phyloP scores from a whole-genome alignment of 2,113 vertebrate genomes.

The Osmerus eperlanus region DNA sequence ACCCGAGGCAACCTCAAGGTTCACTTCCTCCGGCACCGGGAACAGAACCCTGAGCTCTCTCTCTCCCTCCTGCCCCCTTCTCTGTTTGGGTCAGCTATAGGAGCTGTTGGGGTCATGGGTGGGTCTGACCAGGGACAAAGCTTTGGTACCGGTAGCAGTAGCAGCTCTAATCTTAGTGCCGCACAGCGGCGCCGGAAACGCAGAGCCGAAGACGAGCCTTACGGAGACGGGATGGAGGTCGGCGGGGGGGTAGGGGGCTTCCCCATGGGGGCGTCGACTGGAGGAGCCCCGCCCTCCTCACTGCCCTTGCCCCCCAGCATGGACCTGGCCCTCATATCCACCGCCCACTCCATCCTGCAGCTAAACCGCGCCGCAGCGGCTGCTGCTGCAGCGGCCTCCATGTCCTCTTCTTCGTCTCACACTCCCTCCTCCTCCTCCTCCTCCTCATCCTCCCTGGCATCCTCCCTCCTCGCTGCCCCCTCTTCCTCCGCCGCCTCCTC shows the following conservation, averaged over 20 bases:
- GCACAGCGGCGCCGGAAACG: conserved; percentile 67
- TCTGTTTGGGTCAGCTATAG: conserved; percentile 64
- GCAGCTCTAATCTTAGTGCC: conserved; percentile 61
- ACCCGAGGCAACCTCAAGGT: conserved; percentile 91
- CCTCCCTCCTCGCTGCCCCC: conserved; percentile 70
- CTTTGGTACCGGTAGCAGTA: conserved; percentile 34
- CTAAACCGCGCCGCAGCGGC: conserved; percentile 73
- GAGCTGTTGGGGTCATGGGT: conserved; percentile 10
- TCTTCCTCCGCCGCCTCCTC: conserved; percentile 71
- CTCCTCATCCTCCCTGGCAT: conserved; percentile 70
- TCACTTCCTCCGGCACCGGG: conserved; percentile 87
- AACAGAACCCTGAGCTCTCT: conserved; percentile 88
- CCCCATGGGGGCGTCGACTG: conserved; percentile 56
- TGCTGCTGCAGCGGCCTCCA: conserved; percentile 66
- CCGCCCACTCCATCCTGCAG: conserved; percentile 72
- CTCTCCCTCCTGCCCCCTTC: conserved; percentile 87
- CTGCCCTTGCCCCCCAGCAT: conserved; percentile 74
- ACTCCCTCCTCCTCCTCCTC: conserved; percentile 54
- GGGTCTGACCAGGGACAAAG: conserved; percentile 56
- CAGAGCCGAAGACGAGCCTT: conserved; percentile 63
- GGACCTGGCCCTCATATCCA: conserved; percentile 75
- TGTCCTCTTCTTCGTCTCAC: conserved; percentile 55
- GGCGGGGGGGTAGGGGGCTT: conserved; percentile 43
- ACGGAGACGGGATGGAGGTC: conserved; percentile 55
- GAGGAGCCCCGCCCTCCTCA: conserved; percentile 66